Conservation (phyloP, 2,888 invertebrate genomes). For the Coleophora deauratella region DNA sequence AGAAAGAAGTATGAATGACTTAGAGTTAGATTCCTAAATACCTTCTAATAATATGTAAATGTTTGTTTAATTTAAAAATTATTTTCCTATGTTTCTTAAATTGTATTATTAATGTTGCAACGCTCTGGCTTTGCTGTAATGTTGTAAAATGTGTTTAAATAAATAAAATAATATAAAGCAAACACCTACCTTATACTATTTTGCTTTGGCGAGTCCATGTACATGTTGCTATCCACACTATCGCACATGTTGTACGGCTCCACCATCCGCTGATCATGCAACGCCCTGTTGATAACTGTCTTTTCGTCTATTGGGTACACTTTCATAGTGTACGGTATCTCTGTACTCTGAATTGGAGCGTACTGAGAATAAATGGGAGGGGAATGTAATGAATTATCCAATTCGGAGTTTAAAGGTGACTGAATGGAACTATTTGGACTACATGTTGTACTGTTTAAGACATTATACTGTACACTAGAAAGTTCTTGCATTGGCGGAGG, state of each 20-base stretch:
- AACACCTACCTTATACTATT: slow-evolving; percentile 57
- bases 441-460: slow-evolving; percentile 53
- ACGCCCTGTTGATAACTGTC: slow-evolving; percentile 36
- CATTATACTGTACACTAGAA: slow-evolving; percentile 47
- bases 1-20: too few species aligned
- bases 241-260: slow-evolving; percentile 48
- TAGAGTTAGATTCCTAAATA: too few species aligned
- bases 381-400: slow-evolving; percentile 46
- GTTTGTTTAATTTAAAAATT: too few species aligned
- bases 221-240: slow-evolving; percentile 45
- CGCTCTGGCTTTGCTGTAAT: too few species aligned
- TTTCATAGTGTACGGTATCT: slow-evolving; percentile 43
- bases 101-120: too few species aligned
- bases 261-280: slow-evolving; percentile 43
- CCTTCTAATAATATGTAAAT: too few species aligned
- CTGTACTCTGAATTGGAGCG: slow-evolving; percentile 28
- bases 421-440: slow-evolving; percentile 59
- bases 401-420: slow-evolving; percentile 45
- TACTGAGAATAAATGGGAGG: slow-evolving; percentile 37
- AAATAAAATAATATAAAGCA: too few species aligned
- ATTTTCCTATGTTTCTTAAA: too few species aligned
- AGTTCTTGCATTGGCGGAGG: slow-evolving; percentile 33
- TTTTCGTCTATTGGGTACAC: slow-evolving; percentile 58
- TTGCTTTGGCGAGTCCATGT: slow-evolving; percentile 42
- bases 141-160: too few species aligned